Percentiles rank a stretch among this genome's conserved stretches.
phyloP scores from a whole-genome alignment of 2,797 vertebrate species.

The Esox masquinongy region DNA sequence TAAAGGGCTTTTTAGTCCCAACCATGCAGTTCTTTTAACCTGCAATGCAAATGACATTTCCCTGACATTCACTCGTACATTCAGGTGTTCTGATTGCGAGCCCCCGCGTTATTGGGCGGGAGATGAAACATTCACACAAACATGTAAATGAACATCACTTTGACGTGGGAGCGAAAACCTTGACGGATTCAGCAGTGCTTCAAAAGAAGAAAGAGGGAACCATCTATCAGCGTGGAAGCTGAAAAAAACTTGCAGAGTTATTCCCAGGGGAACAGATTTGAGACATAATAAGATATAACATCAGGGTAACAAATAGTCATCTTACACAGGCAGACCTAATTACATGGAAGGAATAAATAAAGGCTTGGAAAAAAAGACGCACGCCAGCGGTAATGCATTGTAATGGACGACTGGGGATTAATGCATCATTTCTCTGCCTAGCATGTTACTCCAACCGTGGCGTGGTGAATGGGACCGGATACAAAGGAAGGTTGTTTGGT shows the following conservation, averaged over 20 bases:
- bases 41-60: neutral
- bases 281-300: conserved; percentile 75
- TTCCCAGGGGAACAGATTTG: conserved; percentile 61
- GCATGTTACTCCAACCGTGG: conserved; percentile 41
- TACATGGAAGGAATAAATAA: conserved; percentile 72
- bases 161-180: neutral
- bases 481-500: conserved; percentile 38
- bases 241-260: conserved; percentile 51
- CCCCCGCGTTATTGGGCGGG: neutral
- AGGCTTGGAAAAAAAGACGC: conserved; percentile 60
- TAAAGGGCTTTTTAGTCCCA: neutral
- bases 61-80: neutral
- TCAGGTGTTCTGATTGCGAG: neutral
- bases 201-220: conserved; percentile 53
- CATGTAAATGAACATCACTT: neutral
- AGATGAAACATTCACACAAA: neutral
- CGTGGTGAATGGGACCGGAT: conserved; percentile 19
- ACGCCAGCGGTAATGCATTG: conserved; percentile 57
- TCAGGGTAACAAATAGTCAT: conserved; percentile 70
- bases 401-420: conserved; percentile 61
- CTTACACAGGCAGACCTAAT: conserved; percentile 67
- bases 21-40: neutral
- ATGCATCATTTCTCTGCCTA: conserved; percentile 59
- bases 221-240: conserved; percentile 55
- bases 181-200: conserved; percentile 45